Conservation (phyloP, 1,140 invertebrate genomes). For the Euwallacea fornicatus region DNA sequence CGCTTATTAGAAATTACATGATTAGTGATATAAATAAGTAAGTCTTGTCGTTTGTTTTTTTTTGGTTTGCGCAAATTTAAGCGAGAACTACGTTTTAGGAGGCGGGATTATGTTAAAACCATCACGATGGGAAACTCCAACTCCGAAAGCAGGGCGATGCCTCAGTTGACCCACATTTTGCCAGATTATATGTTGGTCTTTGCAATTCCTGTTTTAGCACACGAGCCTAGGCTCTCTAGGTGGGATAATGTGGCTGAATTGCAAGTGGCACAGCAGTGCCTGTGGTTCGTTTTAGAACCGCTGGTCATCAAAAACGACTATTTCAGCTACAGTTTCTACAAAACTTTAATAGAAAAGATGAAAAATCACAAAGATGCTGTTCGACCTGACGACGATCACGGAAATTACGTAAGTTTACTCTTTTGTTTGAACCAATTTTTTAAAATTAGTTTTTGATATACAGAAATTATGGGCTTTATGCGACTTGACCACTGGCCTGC, state of each 20-base stretch:
- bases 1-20: slow-evolving; percentile 65
- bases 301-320: slow-evolving; percentile 90
- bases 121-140: slow-evolving; percentile 60
- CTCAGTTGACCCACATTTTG: slow-evolving; percentile 81
- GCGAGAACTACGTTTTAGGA: slow-evolving; percentile 49
- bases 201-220: slow-evolving; percentile 88
- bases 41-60: not conserved
- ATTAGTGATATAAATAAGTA: slow-evolving; percentile 76
- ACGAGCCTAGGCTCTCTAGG: slow-evolving; percentile 77
- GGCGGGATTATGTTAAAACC: slow-evolving; percentile 89
- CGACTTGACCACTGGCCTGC: slow-evolving; percentile 88
- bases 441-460: slow-evolving; percentile 43
- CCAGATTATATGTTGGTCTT: slow-evolving; percentile 97
- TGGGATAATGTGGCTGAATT: slow-evolving; percentile 76
- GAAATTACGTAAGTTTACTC: slow-evolving; percentile 71
- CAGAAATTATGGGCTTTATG: slow-evolving; percentile 96
- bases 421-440: not conserved
- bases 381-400: slow-evolving; percentile 75
- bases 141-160: slow-evolving; percentile 65
- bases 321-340: slow-evolving; percentile 95
- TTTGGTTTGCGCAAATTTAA: too few relatives aligned
- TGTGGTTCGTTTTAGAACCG: slow-evolving; percentile 93
- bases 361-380: slow-evolving; percentile 89
- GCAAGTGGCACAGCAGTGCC: slow-evolving; percentile 76
- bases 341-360: slow-evolving; percentile 88